A percentile compares a stretch with the other conserved stretches of the same genome.
Evolutionary conservation across 2,888 invertebrate genomes (phyloP).

Genomic region (Andrena haemorrhoa): DNA sequence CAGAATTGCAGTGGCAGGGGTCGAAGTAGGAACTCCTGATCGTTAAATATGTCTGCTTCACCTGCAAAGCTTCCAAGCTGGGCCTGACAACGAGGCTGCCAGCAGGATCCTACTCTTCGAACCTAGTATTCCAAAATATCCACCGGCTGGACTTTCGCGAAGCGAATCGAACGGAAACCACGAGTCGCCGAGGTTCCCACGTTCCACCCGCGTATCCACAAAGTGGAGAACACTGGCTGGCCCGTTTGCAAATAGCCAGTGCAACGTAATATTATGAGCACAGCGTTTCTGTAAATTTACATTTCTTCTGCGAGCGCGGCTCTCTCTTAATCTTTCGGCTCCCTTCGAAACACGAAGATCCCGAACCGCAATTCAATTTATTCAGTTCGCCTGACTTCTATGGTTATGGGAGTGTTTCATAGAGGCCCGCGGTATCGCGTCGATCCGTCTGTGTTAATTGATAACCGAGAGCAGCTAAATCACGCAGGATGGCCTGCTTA

Average conservation of each 20-base stretch:
- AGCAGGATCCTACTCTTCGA: not conserved
- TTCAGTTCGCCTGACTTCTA: constrained; percentile 16
- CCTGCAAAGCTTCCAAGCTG: too few species aligned
- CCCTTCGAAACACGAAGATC: not conserved
- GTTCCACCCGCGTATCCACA: constrained; percentile 31
- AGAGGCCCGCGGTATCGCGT: not conserved
- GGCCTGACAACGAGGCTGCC: not conserved
- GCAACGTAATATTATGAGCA: constrained; percentile 44
- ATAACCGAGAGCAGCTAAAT: constrained; percentile 6
- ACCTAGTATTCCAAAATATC: constrained; percentile 11
- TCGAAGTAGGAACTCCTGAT: too few species aligned
- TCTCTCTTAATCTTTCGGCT: constrained; percentile 37
- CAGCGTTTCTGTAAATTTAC: constrained; percentile 49
- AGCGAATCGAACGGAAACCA: constrained; percentile 39
- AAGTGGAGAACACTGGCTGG: constrained; percentile 16
- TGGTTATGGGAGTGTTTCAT: not conserved
- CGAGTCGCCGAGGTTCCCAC: constrained; percentile 40
- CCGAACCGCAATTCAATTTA: constrained; percentile 30
- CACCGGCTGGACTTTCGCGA: constrained; percentile 25
- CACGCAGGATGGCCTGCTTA: not conserved
- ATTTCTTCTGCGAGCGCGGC: constrained; percentile 35
- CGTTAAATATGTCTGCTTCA: too few species aligned
- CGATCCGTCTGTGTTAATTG: constrained; percentile 3
- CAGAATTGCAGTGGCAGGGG: too few species aligned
- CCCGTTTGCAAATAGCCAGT: constrained; percentile 42